Evolutionary conservation across 2,888 invertebrate genomes (phyloP).

Genomic region (Ophion costatus): DNA sequence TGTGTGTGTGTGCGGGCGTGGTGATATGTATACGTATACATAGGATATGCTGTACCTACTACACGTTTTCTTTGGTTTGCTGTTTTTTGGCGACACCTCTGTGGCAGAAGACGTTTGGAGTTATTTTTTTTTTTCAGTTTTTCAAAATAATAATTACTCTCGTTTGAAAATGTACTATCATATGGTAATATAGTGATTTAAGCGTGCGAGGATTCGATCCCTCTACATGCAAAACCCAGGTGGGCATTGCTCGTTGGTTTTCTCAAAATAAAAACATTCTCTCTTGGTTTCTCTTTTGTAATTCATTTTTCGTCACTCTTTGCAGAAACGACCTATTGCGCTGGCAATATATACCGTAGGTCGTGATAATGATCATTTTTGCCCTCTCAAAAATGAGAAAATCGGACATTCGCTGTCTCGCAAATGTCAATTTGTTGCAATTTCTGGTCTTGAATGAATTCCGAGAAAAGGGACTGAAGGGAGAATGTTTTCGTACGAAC

Average conservation of each 20-base stretch:
- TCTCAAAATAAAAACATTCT: neutral
- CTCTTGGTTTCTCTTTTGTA: neutral
- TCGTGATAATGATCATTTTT: neutral
- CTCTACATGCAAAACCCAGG: slow-evolving; percentile 4
- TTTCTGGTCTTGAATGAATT: neutral
- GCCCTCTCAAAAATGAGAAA: too few species aligned
- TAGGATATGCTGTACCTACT: slow-evolving; percentile 73
- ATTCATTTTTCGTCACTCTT: neutral
- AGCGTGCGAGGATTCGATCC: slow-evolving; percentile 50
- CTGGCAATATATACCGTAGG: neutral
- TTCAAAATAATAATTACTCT: slow-evolving; percentile 52
- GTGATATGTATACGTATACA: slow-evolving; percentile 54
- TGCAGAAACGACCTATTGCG: neutral
- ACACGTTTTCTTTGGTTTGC: slow-evolving; percentile 83
- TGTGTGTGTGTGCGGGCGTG: slow-evolving; percentile 3
- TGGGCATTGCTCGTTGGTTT: neutral
- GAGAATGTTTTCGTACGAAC: neutral
- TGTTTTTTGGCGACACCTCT: slow-evolving; percentile 79
- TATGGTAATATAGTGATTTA: slow-evolving; percentile 62
- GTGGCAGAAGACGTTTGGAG: slow-evolving; percentile 70
- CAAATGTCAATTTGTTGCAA: neutral
- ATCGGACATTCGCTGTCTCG: too few species aligned
- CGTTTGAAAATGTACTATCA: slow-evolving; percentile 67
- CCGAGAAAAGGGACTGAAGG: neutral
- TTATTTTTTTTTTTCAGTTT: slow-evolving; percentile 69